Conservation (phyloP, 2,888 invertebrate species). For the Heteromyza rotundicornis region DNA sequence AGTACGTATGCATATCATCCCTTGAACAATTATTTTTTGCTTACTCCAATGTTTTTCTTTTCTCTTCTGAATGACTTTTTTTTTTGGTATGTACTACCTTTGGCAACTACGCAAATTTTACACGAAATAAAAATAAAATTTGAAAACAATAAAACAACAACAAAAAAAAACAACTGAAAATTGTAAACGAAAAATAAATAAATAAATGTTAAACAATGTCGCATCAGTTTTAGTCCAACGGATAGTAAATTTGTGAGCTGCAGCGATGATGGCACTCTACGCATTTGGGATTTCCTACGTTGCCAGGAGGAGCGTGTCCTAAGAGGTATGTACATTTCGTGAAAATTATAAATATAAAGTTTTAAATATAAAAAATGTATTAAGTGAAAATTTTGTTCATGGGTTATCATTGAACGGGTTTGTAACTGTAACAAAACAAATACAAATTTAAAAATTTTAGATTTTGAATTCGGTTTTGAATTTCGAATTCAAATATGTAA, state of each 20-base stretch:
- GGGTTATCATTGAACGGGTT: no score
- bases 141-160: not conserved
- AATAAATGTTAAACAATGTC: not conserved
- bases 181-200: not conserved
- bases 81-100: constrained; percentile 4
- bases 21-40: no score
- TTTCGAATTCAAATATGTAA: no score
- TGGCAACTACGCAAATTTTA: not conserved
- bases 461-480: no score
- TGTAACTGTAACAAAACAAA: no score
- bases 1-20: no score
- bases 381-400: no score
- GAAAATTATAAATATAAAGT: no score
- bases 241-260: constrained; percentile 99
- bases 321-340: constrained; percentile 74
- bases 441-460: no score
- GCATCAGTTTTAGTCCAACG: constrained; percentile 98
- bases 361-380: no score
- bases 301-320: constrained; percentile 95
- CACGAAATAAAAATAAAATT: not conserved
- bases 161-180: constrained; percentile 12
- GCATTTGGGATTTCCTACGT: constrained; percentile 98
- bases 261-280: constrained; percentile 98
- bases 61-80: constrained; percentile 22
- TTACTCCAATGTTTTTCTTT: constrained; percentile 23